These are phyloP conservation scores for Elegia similella DNA, from an alignment of 2,888 invertebrate species.

Conservation along the genomic window DNA sequence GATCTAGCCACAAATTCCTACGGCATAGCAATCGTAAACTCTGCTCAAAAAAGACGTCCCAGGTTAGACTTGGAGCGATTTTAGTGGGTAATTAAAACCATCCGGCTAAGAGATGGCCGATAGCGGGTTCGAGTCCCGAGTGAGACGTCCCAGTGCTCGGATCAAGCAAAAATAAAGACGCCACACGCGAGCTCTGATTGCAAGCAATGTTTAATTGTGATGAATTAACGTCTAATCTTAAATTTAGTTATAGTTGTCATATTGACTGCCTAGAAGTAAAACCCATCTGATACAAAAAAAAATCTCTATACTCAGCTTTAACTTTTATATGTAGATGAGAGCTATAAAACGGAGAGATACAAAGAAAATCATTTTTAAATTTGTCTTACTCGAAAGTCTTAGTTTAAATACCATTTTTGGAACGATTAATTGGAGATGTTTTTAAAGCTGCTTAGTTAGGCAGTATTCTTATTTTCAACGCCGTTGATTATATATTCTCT, in stretches of 20 bases:
- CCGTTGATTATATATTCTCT: not conserved
- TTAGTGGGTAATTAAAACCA: conserved; percentile 37
- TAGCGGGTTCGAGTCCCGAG: conserved; percentile 58
- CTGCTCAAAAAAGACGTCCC: conserved; percentile 3
- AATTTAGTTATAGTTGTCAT: too few species aligned
- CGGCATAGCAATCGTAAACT: conserved; percentile 5
- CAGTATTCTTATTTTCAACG: not conserved
- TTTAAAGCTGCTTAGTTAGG: not conserved
- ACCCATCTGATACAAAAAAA: too few species aligned
- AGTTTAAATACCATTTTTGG: too few species aligned
- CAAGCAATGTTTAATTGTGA: too few species aligned
- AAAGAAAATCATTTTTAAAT: too few species aligned
- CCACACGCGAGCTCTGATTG: not conserved
- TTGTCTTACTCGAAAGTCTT: too few species aligned
- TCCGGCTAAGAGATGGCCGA: conserved; percentile 56
- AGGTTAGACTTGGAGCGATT: conserved; percentile 10
- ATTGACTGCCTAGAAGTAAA: too few species aligned
- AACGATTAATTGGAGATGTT: too few species aligned
- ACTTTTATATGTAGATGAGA: too few species aligned
- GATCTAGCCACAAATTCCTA: conserved; percentile 12
- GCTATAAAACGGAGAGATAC: too few species aligned
- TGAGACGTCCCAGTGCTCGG: conserved; percentile 53
- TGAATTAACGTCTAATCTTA: too few species aligned
- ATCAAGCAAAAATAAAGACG: not conserved
- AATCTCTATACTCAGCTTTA: too few species aligned